Evolutionary conservation across 2,888 invertebrate genomes (phyloP), one percentile per base, ranked within the genome.

Genomic region (Malthinus flaveolus): DNA sequence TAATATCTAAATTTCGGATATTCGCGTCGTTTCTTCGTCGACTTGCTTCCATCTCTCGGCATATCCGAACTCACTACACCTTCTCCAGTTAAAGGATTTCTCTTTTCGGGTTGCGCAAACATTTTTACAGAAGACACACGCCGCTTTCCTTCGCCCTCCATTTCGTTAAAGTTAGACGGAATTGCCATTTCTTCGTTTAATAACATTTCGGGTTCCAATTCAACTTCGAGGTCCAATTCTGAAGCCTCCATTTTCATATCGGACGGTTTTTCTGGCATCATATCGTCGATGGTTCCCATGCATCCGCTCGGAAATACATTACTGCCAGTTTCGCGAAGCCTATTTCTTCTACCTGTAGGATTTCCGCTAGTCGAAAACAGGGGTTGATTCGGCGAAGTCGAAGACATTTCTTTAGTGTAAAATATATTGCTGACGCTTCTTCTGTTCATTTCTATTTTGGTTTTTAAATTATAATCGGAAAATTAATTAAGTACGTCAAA

Each of bases 341-440:
- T 61, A 44, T 69, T 71, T 11, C 73, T 71, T 49, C 71, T 71
- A 57, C 75, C 66, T 0, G 75, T 76, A 49, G 74, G 72, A 7
- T 71, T 68, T 3, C 77, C 78, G 32, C 73, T 73, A 13, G 75
- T 72, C 0, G 77, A 77, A 61, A 75, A 77, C 61, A 78, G 74
- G 57, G 73, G 68, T 33, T 67, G n/a, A 6, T 31, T 9, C 3
- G 12, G 9, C 1, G 7, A 10, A 10, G 35, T 35, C 1, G 53
- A 13, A 2, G 37, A 10, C 7, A 35, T 15, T 33, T 52, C 46
- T 3, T 48, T 23, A 0, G 39, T 8, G 4, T 42, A 34, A 49
- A 57, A 57, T 35, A 57, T 57, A 23, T 57, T 52, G 13, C 57
- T 57, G 15, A 12, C 51, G 3, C 52, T 34, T 37, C 49, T 47